Percentiles rank a stretch among this genome's conserved stretches.
Conservation (phyloP, 2,797 vertebrate genomes). For the Paratrypauchen microcephalus region DNA sequence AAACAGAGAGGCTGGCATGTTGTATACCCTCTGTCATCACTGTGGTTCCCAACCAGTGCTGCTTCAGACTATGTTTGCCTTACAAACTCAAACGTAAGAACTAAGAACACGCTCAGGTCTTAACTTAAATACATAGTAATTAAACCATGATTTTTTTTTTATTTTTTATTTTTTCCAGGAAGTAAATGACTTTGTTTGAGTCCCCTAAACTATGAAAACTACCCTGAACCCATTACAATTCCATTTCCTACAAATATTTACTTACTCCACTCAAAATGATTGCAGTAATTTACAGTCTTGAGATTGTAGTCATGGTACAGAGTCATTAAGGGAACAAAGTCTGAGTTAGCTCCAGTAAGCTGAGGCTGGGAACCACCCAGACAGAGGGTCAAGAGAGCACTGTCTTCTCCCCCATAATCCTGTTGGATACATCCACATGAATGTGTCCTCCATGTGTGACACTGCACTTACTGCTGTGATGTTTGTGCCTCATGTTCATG, state of each 20-base stretch:
- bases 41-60: conserved; percentile 56
- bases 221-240: not conserved
- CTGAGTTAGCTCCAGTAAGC: not conserved
- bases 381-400: conserved; percentile 76
- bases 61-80: not conserved
- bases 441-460: conserved; percentile 75
- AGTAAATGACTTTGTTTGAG: not conserved
- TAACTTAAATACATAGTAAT: not conserved
- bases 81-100: not conserved
- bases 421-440: conserved; percentile 78
- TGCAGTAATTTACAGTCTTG: not conserved
- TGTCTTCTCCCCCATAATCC: conserved; percentile 81
- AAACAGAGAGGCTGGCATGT: conserved; percentile 53
- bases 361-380: conserved; percentile 54
- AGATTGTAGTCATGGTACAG: not conserved
- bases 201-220: not conserved
- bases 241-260: not conserved
- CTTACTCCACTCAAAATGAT: not conserved
- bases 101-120: not conserved
- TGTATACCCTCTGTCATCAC: conserved; percentile 35
- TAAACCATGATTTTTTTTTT: not conserved
- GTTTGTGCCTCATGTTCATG: conserved; percentile 70
- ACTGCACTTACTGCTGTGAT: conserved; percentile 68
- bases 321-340: not conserved
- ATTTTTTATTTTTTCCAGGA: not conserved